Conservation (phyloP, 2,797 vertebrate species). For the Neoniphon sammara region DNA sequence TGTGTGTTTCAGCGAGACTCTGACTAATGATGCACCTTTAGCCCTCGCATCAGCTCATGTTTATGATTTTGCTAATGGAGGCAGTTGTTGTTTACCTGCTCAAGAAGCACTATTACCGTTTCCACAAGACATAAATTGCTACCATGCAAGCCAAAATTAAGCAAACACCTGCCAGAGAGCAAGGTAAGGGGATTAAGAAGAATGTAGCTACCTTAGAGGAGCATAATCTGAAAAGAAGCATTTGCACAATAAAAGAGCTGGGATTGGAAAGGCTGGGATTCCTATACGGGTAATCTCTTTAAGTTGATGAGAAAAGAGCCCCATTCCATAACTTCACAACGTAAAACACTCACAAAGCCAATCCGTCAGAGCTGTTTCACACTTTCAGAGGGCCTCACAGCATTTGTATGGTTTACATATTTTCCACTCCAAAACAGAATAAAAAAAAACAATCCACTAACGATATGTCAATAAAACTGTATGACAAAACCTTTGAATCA, state of each 20-base stretch:
- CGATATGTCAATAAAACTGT: slow-evolving; percentile 55
- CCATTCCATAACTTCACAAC: slow-evolving; percentile 26
- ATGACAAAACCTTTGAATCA: slow-evolving; percentile 66
- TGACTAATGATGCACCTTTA: slow-evolving; percentile 31
- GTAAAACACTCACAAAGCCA: slow-evolving; percentile 40
- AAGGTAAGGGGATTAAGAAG: slow-evolving; percentile 68
- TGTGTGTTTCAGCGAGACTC: slow-evolving; percentile 5
- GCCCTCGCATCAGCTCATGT: slow-evolving; percentile 46
- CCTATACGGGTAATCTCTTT: slow-evolving; percentile 38
- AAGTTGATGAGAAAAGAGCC: slow-evolving; percentile 43
- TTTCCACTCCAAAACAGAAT: slow-evolving; percentile 30
- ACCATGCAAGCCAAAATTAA: slow-evolving; percentile 53
- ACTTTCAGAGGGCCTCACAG: slow-evolving; percentile 26
- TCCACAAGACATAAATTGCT: slow-evolving; percentile 66
- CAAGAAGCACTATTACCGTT: slow-evolving; percentile 47
- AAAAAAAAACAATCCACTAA: slow-evolving; percentile 16
- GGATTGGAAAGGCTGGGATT: slow-evolving; percentile 35
- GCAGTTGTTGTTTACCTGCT: slow-evolving; percentile 61
- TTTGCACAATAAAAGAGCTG: slow-evolving; percentile 53
- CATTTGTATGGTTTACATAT: slow-evolving; percentile 39
- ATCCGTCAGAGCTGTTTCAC: slow-evolving; percentile 38
- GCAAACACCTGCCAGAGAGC: slow-evolving; percentile 68
- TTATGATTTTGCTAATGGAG: slow-evolving; percentile 48
- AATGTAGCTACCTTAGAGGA: slow-evolving; percentile 48
- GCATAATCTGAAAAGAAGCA: slow-evolving; percentile 61